phyloP scores from a whole-genome alignment of 2,797 vertebrate species.

The Cuniculus paca region DNA sequence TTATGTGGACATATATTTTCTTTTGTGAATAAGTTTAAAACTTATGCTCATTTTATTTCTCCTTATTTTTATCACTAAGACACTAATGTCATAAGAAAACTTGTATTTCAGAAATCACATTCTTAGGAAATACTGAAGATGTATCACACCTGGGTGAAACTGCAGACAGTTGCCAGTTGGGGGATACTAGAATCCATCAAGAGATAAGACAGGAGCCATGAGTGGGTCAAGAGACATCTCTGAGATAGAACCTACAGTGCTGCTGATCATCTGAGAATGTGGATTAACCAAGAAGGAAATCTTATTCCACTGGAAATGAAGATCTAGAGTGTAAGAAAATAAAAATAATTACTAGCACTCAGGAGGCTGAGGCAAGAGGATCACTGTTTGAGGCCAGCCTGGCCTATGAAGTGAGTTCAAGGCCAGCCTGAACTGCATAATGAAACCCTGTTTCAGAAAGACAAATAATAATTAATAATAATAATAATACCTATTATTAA shows the following conservation, averaged over 20 bases:
- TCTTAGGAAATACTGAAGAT: not conserved
- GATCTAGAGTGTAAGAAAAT: not conserved
- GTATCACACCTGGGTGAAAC: not conserved
- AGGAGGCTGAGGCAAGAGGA: too few species aligned
- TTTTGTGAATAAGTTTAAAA: not conserved
- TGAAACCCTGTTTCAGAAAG: too few species aligned
- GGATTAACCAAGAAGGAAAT: not conserved
- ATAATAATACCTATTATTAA: not conserved
- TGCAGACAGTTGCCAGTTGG: not conserved
- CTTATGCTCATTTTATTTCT: not conserved
- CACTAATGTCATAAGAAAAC: not conserved
- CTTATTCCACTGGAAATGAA: not conserved
- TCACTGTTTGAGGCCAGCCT: too few species aligned
- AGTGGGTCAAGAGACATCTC: not conserved
- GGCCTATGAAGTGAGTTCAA: too few species aligned
- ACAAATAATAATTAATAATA: too few species aligned
- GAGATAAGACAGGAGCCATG: not conserved
- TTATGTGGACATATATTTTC: not conserved
- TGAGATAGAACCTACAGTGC: not conserved
- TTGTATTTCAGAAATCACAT: conserved; percentile 10
- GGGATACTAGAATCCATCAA: not conserved
- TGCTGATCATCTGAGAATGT: not conserved
- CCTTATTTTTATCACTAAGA: not conserved
- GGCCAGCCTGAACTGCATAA: too few species aligned
- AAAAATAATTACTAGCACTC: too few species aligned